Conservation (phyloP, 2,797 vertebrate genomes). For the Leptoclinus maculatus region DNA sequence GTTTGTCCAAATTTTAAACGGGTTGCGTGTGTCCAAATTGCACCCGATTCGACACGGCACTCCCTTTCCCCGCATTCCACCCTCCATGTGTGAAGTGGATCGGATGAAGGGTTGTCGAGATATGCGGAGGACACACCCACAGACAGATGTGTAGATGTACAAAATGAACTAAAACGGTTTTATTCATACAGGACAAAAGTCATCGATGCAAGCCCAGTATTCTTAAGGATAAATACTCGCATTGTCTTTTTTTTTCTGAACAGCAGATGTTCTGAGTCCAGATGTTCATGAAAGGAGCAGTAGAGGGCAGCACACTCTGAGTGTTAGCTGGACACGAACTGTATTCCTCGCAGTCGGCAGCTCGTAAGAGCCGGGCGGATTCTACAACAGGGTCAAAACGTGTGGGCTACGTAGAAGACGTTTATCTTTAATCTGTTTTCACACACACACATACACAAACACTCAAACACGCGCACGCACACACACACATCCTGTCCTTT, state of each 20-base stretch:
- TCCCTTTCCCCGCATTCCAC: background rate
- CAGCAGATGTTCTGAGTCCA: conserved; percentile 19
- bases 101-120: no score
- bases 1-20: background rate
- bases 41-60: background rate
- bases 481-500: conserved; percentile 51
- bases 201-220: background rate
- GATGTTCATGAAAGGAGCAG: conserved; percentile 62
- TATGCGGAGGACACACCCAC: no score
- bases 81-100: background rate
- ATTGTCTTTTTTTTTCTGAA: background rate
- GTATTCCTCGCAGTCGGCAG: conserved; percentile 22
- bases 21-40: background rate
- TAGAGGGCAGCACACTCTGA: conserved; percentile 82
- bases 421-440: conserved; percentile 69
- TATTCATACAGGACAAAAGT: background rate
- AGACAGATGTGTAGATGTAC: background rate
- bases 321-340: conserved; percentile 27
- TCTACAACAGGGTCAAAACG: conserved; percentile 50
- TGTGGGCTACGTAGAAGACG: conserved; percentile 47
- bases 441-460: conserved; percentile 16
- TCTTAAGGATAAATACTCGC: background rate
- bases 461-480: conserved; percentile 21
- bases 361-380: conserved; percentile 36
- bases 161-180: background rate